Evolutionary conservation across 1,140 invertebrate genomes (phyloP), one percentile per base, ranked within the genome.

Genomic region (Eufriesea mexicana): DNA sequence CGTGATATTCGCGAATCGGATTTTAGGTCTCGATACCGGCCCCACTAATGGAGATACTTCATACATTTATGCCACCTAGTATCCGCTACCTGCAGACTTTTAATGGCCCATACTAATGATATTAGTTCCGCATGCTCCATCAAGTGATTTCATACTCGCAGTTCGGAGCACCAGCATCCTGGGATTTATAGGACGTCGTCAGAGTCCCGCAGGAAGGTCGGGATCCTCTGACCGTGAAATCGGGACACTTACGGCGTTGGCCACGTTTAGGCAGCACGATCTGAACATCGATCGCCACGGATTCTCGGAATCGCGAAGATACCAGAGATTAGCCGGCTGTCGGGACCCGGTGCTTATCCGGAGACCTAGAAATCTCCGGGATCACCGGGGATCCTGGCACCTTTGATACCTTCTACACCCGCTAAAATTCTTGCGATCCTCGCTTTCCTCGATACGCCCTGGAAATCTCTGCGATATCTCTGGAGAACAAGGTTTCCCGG

Each of bases 261-360:
- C n/a, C n/a, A 14, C 5, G 5, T 23, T 12, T 25, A 12, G n/a
- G 10, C 12, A 23, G 23, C 5, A 47, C 51, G 20, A n/a, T 35
- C 18, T 42, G 51, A 73, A 57, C 57, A 73, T 73, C 71, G 71
- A 73, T 35, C 54, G 71, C 7, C 16, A 6, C 10, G 23, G 54
- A 57, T 18, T 73, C 71, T 42, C 71, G 23, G 57, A 35, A 42
- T 57, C 54, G 51, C 54, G 57, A 57, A 23, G 49, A 72, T 72
- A 55, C 10, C 54, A 12, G 12, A 42, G 71, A 73, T 73, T 57
- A 73, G 57, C 54, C 54, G 35, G 35, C 54, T 57, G 71, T 73
- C 54, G 18, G 23, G 35, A n/a, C n/a, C 54, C 57, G 51, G 42
- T 42, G 5, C 23, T 51, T 10, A 2, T 42, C 23, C 10, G n/a